Evolutionary conservation across 2,113 vertebrate genomes (phyloP).

Genomic region (Narcine bancroftii): DNA sequence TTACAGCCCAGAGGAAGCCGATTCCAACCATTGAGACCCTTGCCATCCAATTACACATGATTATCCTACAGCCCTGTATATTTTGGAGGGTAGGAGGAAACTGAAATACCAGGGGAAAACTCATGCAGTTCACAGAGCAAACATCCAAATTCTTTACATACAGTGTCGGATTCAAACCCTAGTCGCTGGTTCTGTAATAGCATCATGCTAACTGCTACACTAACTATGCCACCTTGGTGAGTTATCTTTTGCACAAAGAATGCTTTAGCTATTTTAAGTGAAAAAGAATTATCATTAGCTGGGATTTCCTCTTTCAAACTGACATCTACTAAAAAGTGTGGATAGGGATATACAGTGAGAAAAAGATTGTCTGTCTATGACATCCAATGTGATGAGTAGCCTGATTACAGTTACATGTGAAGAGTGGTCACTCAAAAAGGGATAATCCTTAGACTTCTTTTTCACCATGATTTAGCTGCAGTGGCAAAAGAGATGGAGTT

Average conservation of each 20-base stretch:
- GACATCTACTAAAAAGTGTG: constrained; percentile 2
- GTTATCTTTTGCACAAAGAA: background rate
- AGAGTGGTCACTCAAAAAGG: background rate
- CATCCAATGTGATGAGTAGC: background rate
- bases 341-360: background rate
- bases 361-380: background rate
- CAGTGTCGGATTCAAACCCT: too few relatives aligned
- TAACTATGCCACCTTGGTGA: too few relatives aligned
- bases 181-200: too few relatives aligned
- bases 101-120: too few relatives aligned
- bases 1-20: too few relatives aligned
- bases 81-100: too few relatives aligned
- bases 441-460: background rate
- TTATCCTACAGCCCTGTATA: too few relatives aligned
- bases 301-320: background rate
- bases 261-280: background rate
- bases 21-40: too few relatives aligned
- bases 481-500: background rate
- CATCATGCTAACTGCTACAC: too few relatives aligned
- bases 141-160: too few relatives aligned
- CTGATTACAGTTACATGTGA: background rate
- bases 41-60: too few relatives aligned
- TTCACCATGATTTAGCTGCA: background rate
- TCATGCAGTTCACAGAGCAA: too few relatives aligned
- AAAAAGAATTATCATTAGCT: background rate